phyloP scores from a whole-genome alignment of 2,888 invertebrate species.

The Eudemis profundana region DNA sequence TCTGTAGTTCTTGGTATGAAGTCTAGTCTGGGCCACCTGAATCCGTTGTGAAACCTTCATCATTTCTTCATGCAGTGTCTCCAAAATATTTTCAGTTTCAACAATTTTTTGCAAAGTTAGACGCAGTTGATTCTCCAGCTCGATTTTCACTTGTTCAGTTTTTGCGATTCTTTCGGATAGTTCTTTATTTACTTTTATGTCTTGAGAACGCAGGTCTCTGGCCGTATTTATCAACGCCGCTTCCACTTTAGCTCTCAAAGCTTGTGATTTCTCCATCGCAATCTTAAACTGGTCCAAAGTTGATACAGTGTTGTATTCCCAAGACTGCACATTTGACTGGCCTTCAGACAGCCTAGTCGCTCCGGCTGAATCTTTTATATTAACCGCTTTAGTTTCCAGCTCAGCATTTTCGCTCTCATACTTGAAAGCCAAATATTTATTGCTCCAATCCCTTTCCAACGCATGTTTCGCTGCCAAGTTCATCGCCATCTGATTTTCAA shows the following conservation, averaged over 20 bases:
- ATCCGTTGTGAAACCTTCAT: conserved; percentile 74
- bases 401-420: conserved; percentile 90
- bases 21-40: conserved; percentile 77
- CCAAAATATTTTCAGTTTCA: conserved; percentile 75
- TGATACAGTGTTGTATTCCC: conserved; percentile 92
- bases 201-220: conserved; percentile 92
- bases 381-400: conserved; percentile 88
- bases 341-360: conserved; percentile 92
- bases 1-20: conserved; percentile 73
- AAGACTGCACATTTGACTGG: conserved; percentile 92
- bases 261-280: conserved; percentile 89
- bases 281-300: conserved; percentile 90
- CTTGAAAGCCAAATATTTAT: conserved; percentile 92
- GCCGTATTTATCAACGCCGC: conserved; percentile 90
- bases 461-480: conserved; percentile 91
- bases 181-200: conserved; percentile 91
- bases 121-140: conserved; percentile 89
- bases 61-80: conserved; percentile 74
- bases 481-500: conserved; percentile 88
- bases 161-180: conserved; percentile 90
- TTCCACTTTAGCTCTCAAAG: conserved; percentile 89
- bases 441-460: conserved; percentile 95
- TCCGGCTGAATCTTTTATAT: conserved; percentile 91
- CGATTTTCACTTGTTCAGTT: conserved; percentile 89
- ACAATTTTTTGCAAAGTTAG: conserved; percentile 75